A percentile compares a stretch with the other conserved stretches of the same genome.
These are phyloP conservation scores for Leptinotarsa tumamoca DNA, from an alignment of 2,888 invertebrate species.

Conservation along the genomic window DNA sequence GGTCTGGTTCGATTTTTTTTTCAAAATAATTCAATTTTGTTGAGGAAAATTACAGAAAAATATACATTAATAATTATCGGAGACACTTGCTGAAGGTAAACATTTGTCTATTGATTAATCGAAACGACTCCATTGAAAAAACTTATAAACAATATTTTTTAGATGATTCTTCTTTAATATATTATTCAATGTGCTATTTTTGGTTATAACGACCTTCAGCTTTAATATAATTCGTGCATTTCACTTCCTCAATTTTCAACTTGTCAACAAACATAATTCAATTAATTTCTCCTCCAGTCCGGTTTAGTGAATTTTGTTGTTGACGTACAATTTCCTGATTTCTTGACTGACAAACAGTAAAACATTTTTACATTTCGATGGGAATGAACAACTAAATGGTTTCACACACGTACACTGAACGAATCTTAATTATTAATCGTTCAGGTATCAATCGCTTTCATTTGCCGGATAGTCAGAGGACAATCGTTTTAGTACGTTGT, in stretches of 20 bases:
- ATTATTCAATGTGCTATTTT: background rate
- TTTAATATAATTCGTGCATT: constrained; percentile 11
- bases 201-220: background rate
- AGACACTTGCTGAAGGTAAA: too few relatives aligned
- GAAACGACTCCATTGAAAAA: too few relatives aligned
- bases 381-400: constrained; percentile 30
- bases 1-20: too few relatives aligned
- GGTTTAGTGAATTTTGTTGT: constrained; percentile 16
- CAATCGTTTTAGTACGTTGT: background rate
- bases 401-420: constrained; percentile 30
- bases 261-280: constrained; percentile 16
- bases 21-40: too few relatives aligned
- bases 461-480: constrained; percentile 5
- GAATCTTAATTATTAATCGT: constrained; percentile 24
- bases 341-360: constrained; percentile 5
- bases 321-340: constrained; percentile 24
- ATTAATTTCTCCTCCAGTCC: constrained; percentile 18
- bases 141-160: too few relatives aligned
- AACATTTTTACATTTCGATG: constrained; percentile 27
- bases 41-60: too few relatives aligned
- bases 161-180: background rate
- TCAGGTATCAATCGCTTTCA: constrained; percentile 30
- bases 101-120: too few relatives aligned
- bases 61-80: too few relatives aligned
- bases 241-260: constrained; percentile 25